phyloP scores from a whole-genome alignment of 1,140 invertebrate genomes.

The Kradibia gibbosae region DNA sequence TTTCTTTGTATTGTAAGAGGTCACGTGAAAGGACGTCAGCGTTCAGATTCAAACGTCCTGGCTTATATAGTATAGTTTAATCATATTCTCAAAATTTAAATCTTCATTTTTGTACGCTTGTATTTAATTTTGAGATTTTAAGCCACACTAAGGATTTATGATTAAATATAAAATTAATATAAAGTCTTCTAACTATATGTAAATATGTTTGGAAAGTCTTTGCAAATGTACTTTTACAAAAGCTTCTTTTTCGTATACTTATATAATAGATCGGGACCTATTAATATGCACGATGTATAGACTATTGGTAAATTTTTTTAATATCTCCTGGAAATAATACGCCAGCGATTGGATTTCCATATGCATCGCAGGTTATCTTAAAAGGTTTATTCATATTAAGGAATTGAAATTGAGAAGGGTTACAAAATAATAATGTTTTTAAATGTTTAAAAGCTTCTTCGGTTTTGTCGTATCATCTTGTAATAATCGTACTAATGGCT shows the following conservation, averaged over 20 bases:
- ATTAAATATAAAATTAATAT: constrained; percentile 32
- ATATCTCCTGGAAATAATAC: background rate
- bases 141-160: constrained; percentile 49
- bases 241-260: constrained; percentile 3
- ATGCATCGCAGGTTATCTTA: constrained; percentile 2
- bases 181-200: constrained; percentile 34
- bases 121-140: constrained; percentile 53
- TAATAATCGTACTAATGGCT: background rate
- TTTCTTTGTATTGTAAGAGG: background rate
- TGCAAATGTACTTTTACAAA: background rate
- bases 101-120: constrained; percentile 61
- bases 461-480: background rate
- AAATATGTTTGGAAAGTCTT: background rate
- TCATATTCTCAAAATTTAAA: constrained; percentile 63
- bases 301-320: constrained; percentile 1
- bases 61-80: constrained; percentile 60
- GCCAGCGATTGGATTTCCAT: background rate
- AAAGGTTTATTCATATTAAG: constrained; percentile 16
- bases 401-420: background rate
- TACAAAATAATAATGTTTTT: background rate
- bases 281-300: background rate
- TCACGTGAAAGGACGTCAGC: background rate
- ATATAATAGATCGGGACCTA: background rate
- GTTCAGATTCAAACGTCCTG: constrained; percentile 21
- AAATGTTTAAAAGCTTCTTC: background rate